phyloP scores from a whole-genome alignment of 2,797 vertebrate species.

The Gorsachius magnificus region DNA sequence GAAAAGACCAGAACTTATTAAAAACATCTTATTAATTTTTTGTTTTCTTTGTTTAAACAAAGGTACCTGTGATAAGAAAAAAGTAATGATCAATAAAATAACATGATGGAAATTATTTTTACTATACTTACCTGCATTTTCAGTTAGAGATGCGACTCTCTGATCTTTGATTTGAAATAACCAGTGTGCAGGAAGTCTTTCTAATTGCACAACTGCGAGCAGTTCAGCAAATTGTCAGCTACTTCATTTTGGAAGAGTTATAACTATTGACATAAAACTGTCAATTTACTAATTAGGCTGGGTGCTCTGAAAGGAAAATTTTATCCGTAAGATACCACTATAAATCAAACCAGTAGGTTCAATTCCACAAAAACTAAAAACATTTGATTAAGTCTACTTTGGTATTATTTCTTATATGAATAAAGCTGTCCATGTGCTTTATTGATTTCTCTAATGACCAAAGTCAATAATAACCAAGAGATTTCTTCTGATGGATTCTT shows the following conservation, averaged over 20 bases:
- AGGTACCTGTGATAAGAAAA: background rate
- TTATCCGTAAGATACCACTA: background rate
- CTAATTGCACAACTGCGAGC: background rate
- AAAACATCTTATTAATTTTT: background rate
- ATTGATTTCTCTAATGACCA: background rate
- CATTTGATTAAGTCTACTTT: background rate
- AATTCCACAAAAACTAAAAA: background rate
- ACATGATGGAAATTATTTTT: background rate
- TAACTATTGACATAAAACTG: background rate
- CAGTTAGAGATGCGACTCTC: background rate
- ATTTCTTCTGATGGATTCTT: background rate
- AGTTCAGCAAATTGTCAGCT: background rate
- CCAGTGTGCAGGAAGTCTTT: background rate
- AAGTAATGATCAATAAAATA: background rate
- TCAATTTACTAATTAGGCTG: conserved; percentile 21
- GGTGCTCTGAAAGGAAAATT: background rate
- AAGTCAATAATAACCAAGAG: background rate
- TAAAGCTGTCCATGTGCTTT: background rate
- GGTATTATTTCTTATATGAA: background rate
- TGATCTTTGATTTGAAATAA: background rate
- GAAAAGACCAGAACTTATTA: background rate
- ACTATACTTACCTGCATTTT: background rate
- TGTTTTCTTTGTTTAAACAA: background rate
- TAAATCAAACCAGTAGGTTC: background rate
- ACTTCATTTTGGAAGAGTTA: background rate